Evolutionary conservation across 2,797 vertebrate species (phyloP).

Genomic region (Phrynocephalus forsythii): DNA sequence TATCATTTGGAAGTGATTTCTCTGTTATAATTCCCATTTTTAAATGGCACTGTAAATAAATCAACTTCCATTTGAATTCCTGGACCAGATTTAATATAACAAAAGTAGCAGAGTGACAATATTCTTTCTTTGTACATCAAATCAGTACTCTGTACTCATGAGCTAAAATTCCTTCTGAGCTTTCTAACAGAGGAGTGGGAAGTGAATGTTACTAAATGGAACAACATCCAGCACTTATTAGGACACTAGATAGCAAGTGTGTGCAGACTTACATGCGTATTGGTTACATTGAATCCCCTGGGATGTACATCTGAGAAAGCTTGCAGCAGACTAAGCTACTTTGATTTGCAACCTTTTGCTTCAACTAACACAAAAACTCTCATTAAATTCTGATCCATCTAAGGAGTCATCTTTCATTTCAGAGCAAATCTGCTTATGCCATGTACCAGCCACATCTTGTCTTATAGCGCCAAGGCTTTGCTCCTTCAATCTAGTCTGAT

Average conservation of each 20-base stretch:
- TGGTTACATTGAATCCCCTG: background rate
- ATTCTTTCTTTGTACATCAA: no score
- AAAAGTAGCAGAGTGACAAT: background rate
- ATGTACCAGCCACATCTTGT: background rate
- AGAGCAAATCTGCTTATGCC: background rate
- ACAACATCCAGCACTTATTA: background rate
- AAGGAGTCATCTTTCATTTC: background rate
- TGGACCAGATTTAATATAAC: background rate
- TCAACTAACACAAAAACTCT: background rate
- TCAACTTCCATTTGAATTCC: background rate
- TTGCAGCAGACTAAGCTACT: background rate
- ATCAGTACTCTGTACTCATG: no score
- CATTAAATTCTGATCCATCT: background rate
- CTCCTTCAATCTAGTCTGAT: background rate
- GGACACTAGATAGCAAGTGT: background rate
- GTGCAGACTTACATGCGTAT: background rate
- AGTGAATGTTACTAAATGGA: background rate
- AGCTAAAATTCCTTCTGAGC: no score
- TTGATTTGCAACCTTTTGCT: background rate
- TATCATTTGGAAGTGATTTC: background rate
- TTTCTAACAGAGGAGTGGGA: background rate
- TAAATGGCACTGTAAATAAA: background rate
- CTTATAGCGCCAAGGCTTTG: background rate
- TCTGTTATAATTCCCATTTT: background rate
- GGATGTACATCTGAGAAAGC: background rate